Conservation (phyloP, 1,140 invertebrate genomes). For the Aphaenogaster rudis region DNA sequence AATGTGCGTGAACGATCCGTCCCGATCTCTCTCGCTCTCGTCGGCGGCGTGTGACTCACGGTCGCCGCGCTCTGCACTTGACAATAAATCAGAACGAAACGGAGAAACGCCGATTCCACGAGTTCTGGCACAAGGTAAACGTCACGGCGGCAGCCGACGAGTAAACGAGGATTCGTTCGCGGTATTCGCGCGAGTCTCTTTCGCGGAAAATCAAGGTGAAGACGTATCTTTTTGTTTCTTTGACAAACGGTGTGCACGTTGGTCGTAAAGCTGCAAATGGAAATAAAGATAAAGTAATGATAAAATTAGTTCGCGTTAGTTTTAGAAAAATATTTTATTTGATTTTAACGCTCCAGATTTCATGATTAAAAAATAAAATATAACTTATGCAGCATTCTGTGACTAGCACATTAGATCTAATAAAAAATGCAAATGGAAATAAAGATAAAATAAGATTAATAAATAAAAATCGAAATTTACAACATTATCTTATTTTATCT, state of each 20-base stretch:
- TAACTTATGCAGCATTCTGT: no score
- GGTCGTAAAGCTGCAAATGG: background rate
- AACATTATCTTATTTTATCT: no score
- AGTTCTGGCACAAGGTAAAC: conserved; percentile 45
- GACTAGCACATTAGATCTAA: no score
- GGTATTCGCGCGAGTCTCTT: background rate
- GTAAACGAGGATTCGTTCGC: background rate
- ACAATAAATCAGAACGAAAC: conserved; percentile 69
- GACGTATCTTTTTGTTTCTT: background rate
- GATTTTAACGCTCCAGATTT: no score
- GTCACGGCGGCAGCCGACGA: background rate
- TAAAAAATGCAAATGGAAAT: no score
- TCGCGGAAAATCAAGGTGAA: background rate
- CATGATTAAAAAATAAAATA: no score
- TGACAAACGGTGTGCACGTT: background rate
- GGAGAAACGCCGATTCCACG: conserved; percentile 36
- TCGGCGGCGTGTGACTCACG: conserved; percentile 62
- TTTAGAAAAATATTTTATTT: no score
- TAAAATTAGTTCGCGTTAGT: no score
- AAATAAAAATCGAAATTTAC: no score
- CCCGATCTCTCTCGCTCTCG: conserved; percentile 4
- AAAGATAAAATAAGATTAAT: no score
- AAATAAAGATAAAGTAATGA: background rate
- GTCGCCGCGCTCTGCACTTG: conserved; percentile 59
- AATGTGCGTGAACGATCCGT: conserved; percentile 41